Percentiles rank a stretch among this genome's conserved stretches.
Conservation (phyloP, 1,140 invertebrate genomes). For the Lasioglossum baleicum region DNA sequence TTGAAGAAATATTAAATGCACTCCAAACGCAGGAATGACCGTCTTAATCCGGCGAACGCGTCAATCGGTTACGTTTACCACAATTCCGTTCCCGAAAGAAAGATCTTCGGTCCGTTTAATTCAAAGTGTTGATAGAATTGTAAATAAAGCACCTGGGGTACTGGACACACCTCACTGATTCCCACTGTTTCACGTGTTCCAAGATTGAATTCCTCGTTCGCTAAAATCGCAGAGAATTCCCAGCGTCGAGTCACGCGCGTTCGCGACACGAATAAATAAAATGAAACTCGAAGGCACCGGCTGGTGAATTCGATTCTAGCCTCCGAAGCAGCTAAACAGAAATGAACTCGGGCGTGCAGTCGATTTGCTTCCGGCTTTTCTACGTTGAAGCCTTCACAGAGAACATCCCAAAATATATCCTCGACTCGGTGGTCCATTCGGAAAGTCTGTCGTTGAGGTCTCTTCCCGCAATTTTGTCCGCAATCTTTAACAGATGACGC, state of each 20-base stretch:
- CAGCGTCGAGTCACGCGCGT: neutral
- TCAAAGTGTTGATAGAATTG: neutral
- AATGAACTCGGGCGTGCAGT: neutral
- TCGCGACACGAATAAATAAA: neutral
- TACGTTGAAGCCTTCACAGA: neutral
- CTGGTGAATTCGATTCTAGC: constrained; percentile 3
- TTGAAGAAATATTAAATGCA: no score
- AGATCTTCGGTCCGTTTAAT: neutral
- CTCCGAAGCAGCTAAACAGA: constrained; percentile 3
- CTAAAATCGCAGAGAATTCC: neutral
- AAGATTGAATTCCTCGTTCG: constrained; percentile 3
- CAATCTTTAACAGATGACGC: neutral
- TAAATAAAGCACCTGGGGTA: constrained; percentile 1
- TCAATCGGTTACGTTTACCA: neutral
- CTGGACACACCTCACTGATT: neutral
- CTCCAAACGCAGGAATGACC: no score
- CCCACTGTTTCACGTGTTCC: neutral
- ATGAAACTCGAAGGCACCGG: constrained; percentile 1
- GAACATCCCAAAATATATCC: neutral
- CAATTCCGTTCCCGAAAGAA: neutral
- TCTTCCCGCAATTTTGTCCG: neutral
- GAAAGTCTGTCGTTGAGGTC: neutral
- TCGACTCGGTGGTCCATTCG: neutral
- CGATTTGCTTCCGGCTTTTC: neutral
- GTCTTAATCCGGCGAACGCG: neutral